These are phyloP conservation scores for Selenia dentaria DNA, from an alignment of 2,888 invertebrate genomes.

Conservation along the genomic window DNA sequence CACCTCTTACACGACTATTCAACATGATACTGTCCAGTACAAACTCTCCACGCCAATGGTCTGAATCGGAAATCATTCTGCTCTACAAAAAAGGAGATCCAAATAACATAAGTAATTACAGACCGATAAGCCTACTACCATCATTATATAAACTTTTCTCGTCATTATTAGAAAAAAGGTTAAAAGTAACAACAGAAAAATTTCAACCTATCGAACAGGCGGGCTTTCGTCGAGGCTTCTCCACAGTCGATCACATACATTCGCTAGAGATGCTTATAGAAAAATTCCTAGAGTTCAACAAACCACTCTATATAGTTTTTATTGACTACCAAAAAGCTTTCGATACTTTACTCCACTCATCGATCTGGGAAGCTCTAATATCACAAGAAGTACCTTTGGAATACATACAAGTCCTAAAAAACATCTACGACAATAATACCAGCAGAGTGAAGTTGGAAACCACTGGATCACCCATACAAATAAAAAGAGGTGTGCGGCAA, in stretches of 20 bases:
- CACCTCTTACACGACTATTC: constrained; percentile 17
- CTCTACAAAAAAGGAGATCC: constrained; percentile 21
- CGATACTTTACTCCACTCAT: background rate
- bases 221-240: constrained; percentile 16
- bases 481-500: constrained; percentile 13
- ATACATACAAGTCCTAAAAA: constrained; percentile 18
- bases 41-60: constrained; percentile 13
- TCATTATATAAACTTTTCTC: constrained; percentile 23
- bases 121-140: constrained; percentile 19
- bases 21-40: constrained; percentile 4
- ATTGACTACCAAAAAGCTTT: constrained; percentile 2
- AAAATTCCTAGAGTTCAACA: constrained; percentile 20
- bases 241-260: constrained; percentile 6
- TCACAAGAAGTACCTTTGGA: constrained; percentile 4
- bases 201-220: constrained; percentile 28
- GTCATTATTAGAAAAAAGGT: constrained; percentile 13
- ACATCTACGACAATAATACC: constrained; percentile 17
- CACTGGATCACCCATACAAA: constrained; percentile 9
- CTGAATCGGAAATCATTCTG: constrained; percentile 17
- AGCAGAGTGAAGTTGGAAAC: constrained; percentile 17
- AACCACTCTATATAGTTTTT: background rate
- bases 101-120: constrained; percentile 6
- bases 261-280: constrained; percentile 18
- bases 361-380: constrained; percentile 18
- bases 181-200: constrained; percentile 2